A percentile compares a stretch with the other conserved stretches of the same genome.
phyloP scores from a whole-genome alignment of 2,797 vertebrate genomes.

The Hyperoplus immaculatus region DNA sequence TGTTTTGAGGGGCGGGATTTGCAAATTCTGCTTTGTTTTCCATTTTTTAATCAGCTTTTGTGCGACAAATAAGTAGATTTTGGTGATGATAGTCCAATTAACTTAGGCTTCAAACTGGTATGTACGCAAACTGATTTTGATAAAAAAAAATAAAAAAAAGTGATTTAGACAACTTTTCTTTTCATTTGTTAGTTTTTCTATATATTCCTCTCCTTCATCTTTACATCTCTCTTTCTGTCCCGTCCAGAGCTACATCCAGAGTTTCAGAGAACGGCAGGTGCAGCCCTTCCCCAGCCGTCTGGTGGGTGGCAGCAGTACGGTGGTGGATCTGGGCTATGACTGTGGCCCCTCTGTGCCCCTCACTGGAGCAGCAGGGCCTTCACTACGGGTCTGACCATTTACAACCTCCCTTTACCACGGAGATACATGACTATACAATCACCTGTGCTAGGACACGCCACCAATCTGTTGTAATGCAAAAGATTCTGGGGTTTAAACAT shows the following conservation, averaged over 20 bases:
- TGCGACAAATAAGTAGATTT: not conserved
- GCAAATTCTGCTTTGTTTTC: no score
- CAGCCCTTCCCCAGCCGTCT: conserved; percentile 88
- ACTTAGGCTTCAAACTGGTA: no score
- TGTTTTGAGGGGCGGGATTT: no score
- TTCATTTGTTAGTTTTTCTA: not conserved
- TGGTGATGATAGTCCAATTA: not conserved
- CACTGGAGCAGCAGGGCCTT: conserved; percentile 88
- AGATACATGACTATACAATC: conserved; percentile 13
- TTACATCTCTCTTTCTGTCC: not conserved
- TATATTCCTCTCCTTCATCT: not conserved
- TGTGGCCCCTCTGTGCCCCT: conserved; percentile 91
- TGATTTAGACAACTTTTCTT: no score
- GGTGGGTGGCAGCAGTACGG: conserved; percentile 84
- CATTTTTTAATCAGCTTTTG: no score
- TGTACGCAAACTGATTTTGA: no score
- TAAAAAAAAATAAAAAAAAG: no score
- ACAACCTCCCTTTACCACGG: conserved; percentile 20
- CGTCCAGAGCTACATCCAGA: conserved; percentile 98
- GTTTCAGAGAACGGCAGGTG: conserved; percentile 95
- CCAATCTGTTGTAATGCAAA: conserved; percentile 26
- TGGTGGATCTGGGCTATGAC: conserved; percentile 93
- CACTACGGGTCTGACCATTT: conserved; percentile 85
- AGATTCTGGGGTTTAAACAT: conserved; percentile 28
- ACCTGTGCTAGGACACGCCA: conserved; percentile 9